phyloP scores from a whole-genome alignment of 1,140 invertebrate genomes.

The Drosophila melanica region DNA sequence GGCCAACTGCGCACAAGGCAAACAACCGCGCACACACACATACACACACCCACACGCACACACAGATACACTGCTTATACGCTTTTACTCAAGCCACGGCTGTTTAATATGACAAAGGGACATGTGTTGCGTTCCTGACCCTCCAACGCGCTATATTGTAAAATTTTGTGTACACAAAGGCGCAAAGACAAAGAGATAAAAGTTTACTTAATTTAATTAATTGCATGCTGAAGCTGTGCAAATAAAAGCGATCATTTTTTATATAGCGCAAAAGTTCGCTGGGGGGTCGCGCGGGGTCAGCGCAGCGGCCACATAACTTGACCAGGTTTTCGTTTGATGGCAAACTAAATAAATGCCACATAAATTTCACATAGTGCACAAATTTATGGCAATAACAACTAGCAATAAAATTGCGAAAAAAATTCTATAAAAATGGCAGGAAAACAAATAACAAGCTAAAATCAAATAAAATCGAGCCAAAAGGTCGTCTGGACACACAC shows the following conservation, averaged over 20 bases:
- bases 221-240: conserved; percentile 30
- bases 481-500: conserved; percentile 19
- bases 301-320: conserved; percentile 40
- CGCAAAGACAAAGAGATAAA: conserved; percentile 21
- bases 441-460: conserved; percentile 57
- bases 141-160: conserved; percentile 9
- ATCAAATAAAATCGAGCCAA: conserved; percentile 50
- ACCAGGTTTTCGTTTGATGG: conserved; percentile 36
- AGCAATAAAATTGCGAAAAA: conserved; percentile 47
- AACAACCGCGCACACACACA: conserved; percentile 20
- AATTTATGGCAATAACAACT: conserved; percentile 47
- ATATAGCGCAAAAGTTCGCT: neutral
- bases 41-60: conserved; percentile 3
- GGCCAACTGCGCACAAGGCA: conserved; percentile 17
- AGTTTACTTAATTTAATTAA: conserved; percentile 56
- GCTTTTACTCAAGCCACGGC: conserved; percentile 5
- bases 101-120: conserved; percentile 50
- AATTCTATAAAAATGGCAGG: conserved; percentile 29
- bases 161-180: conserved; percentile 54
- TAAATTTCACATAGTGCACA: conserved; percentile 59
- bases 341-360: conserved; percentile 70
- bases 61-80: neutral
- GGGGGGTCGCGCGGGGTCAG: neutral
- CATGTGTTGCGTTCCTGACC: conserved; percentile 29
- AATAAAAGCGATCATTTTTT: conserved; percentile 26